Conservation (phyloP, 2,113 vertebrate species). For the Leucoraja erinaceus region DNA sequence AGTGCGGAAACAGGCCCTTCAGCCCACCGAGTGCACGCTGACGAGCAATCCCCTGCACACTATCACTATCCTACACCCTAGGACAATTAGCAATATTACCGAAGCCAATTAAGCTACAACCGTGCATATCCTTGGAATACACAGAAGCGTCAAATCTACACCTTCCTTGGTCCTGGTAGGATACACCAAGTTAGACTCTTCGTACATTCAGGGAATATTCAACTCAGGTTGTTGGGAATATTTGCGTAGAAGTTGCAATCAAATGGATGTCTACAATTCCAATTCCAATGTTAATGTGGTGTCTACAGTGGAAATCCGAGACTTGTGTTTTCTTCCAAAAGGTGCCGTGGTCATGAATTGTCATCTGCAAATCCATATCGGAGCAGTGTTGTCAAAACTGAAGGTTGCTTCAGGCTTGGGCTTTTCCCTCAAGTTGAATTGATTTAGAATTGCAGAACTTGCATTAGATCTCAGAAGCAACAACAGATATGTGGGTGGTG, state of each 20-base stretch:
- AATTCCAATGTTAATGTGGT: neutral
- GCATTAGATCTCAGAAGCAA: neutral
- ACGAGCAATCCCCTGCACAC: too few species aligned
- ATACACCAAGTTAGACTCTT: neutral
- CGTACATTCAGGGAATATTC: neutral
- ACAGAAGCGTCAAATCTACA: neutral
- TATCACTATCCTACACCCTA: too few species aligned
- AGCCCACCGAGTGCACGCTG: too few species aligned
- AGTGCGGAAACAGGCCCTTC: too few species aligned
- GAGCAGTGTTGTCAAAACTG: neutral
- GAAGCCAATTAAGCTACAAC: too few species aligned
- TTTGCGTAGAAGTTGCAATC: neutral
- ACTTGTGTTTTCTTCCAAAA: neutral
- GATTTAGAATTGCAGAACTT: neutral
- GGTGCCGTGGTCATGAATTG: neutral
- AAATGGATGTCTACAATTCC: neutral
- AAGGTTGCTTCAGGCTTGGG: neutral
- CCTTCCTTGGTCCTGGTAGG: neutral
- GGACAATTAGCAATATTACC: too few species aligned
- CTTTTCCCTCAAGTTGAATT: neutral
- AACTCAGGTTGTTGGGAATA: neutral
- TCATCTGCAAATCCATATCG: neutral
- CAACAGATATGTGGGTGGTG: neutral
- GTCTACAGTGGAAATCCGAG: neutral
- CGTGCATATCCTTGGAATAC: too few species aligned